These are phyloP conservation scores for Epistrophe grossulariae DNA, from an alignment of 2,888 invertebrate species.

Conservation along the genomic window DNA sequence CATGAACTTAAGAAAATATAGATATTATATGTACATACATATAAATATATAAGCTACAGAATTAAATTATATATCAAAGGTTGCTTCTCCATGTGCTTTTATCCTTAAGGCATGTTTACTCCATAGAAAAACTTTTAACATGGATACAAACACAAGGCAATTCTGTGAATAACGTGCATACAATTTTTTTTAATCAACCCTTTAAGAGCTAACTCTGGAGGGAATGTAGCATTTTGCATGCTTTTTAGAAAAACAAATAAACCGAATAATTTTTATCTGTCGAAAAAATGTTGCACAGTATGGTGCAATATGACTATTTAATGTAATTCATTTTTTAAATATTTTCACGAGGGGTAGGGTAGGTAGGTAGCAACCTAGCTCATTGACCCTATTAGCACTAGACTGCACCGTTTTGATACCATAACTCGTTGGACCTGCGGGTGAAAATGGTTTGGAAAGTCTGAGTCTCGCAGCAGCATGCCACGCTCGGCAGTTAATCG, in stretches of 20 bases:
- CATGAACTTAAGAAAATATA: no score
- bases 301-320: neutral
- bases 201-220: neutral
- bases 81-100: constrained; percentile 4
- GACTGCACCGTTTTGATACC: no score
- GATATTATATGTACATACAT: no score
- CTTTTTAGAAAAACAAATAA: neutral
- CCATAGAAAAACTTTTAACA: no score
- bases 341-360: no score
- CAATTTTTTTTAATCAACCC: neutral
- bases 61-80: constrained; percentile 1
- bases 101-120: neutral
- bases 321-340: neutral
- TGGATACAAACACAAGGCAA: neutral
- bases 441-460: no score
- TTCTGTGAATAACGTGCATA: constrained; percentile 13
- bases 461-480: no score
- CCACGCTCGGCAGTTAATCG: no score
- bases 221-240: neutral
- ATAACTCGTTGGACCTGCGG: no score
- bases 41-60: neutral
- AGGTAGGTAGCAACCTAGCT: no score
- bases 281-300: neutral
- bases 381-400: no score
- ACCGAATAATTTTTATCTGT: neutral